Base-by-base conservation (phyloP, 23 tunicate species). In the Diplosoma virens region DNA sequence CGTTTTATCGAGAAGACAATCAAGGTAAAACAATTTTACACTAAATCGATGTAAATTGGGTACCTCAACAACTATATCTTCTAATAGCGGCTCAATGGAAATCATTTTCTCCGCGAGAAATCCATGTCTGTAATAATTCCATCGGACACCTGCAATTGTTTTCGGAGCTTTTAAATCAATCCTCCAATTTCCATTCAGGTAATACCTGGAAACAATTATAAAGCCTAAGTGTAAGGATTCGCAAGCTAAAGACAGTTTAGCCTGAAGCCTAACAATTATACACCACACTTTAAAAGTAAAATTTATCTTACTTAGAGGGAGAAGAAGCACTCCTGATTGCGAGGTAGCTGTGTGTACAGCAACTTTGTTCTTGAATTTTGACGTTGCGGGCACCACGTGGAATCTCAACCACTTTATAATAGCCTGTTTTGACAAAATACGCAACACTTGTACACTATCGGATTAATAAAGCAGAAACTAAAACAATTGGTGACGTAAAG, bases 331-430 rank as follows among this genome's bases (percentile, higher is more conserved):
- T 81, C 45, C 60, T 81, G 0, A 85, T 71, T 20, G 97, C 87
- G 33, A 92, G 59, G 84, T 92, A 92, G 61, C 93, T 92, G 75
- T 92, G 92, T 0, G 97, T 92, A 41, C 97, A 92, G 68, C 97
- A 92, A 4, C 70, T 24, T 24, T 92, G 75, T 59, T 92, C 97
- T 30, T 34, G 31, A 17, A 92, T 85, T 54, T 58, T 33, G 1
- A 92, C 75, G 33, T 61, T 76, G 3, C 87, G 73, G 0, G 97
- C 97, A 3, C 97, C 97, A 26, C 74, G 33, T n/a, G 97, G 97
- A 64, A 92, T 92, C 17, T 81, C 68, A 9, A 60, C 81, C n/a
- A 92, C 97, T 0, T 76, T 37, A 67, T 92, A 92, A 77, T 92
- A 92, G 17, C 97, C 97, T 92, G n/a, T n/a, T n/a, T n/a, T n/a